phyloP scores from a whole-genome alignment of 2,888 invertebrate species.

The Drosophila neoperkinsi region DNA sequence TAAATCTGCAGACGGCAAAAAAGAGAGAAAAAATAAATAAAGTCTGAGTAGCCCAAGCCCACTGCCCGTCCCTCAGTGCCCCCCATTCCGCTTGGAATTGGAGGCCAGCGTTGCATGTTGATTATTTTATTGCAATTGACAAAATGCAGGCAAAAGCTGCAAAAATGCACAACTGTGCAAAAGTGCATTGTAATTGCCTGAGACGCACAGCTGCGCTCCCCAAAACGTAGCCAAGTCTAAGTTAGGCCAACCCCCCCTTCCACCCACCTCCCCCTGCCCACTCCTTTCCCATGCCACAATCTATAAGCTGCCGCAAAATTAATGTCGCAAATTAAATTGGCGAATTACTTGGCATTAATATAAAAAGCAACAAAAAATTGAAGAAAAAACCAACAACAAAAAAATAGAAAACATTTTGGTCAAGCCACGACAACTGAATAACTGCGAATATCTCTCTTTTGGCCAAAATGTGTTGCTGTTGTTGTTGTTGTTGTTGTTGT shows the following conservation, averaged over 20 bases:
- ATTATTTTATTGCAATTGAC: constrained; percentile 82
- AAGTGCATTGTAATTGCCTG: constrained; percentile 69
- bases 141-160: constrained; percentile 59
- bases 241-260: not conserved
- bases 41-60: constrained; percentile 17
- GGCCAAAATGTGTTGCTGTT: not conserved
- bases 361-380: constrained; percentile 8
- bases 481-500: not conserved
- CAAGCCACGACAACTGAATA: constrained; percentile 19
- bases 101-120: constrained; percentile 66
- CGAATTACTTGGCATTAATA: constrained; percentile 67
- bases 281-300: not conserved
- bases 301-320: constrained; percentile 39
- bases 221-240: constrained; percentile 42
- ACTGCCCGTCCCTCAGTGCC: too few species aligned
- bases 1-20: constrained; percentile 63
- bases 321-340: constrained; percentile 72
- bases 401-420: constrained; percentile 27
- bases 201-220: constrained; percentile 65
- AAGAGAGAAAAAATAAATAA: constrained; percentile 34
- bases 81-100: not conserved
- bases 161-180: constrained; percentile 45
- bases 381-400: constrained; percentile 9
- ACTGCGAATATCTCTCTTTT: constrained; percentile 3
- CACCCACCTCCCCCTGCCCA: rapidly evolving